These are phyloP conservation scores for Eulithis prunata DNA, from an alignment of 2,888 invertebrate genomes.

Conservation along the genomic window DNA sequence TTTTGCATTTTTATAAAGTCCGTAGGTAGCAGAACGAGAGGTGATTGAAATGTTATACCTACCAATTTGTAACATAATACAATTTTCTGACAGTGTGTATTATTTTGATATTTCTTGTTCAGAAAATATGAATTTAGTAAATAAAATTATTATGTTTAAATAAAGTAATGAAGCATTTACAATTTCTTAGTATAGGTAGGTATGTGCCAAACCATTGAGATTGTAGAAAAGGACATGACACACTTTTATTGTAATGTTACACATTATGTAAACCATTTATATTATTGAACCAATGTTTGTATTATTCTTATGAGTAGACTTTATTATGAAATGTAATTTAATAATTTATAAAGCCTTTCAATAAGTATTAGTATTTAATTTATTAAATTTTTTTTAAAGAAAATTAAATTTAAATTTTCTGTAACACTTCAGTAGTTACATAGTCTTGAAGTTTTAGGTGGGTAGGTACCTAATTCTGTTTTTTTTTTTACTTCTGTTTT, in stretches of 20 bases:
- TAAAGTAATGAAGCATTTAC: too few relatives aligned
- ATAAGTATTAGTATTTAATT: too few relatives aligned
- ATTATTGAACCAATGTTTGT: too few relatives aligned
- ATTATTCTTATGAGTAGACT: too few relatives aligned
- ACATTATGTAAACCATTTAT: too few relatives aligned
- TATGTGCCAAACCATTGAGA: conserved; percentile 30
- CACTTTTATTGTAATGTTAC: too few relatives aligned
- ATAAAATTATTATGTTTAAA: background rate
- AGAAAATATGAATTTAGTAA: conserved; percentile 8
- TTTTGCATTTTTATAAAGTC: conserved; percentile 47
- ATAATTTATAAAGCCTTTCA: too few relatives aligned
- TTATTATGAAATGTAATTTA: too few relatives aligned
- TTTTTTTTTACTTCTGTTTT: background rate
- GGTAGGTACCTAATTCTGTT: background rate
- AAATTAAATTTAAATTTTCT: background rate
- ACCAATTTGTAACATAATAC: background rate
- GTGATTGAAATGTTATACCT: background rate
- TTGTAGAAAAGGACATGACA: too few relatives aligned
- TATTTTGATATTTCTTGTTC: background rate
- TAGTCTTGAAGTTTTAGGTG: background rate
- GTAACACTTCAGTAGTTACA: background rate
- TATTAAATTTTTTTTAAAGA: background rate
- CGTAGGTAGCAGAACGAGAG: conserved; percentile 7
- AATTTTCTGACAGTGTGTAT: background rate
- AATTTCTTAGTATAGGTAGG: conserved; percentile 9